These are phyloP conservation scores for Theodoxus fluviatilis DNA, from an alignment of 2,888 invertebrate species.

Conservation along the genomic window DNA sequence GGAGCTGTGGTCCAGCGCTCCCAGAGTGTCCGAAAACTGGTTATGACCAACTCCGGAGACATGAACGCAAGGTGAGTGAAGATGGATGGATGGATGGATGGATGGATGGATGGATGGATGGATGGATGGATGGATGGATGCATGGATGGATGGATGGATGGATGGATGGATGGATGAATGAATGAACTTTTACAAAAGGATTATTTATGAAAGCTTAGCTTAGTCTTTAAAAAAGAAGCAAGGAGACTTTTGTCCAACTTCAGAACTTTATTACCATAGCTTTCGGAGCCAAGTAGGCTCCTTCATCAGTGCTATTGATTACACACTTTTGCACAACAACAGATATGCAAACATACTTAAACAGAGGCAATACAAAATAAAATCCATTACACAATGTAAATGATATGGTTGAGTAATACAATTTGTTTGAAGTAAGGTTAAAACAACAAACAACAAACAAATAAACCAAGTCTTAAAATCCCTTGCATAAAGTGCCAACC, in stretches of 20 bases:
- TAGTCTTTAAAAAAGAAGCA: neutral
- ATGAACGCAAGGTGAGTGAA: conserved; percentile 68
- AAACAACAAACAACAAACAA: no score
- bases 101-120: neutral
- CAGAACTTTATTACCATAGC: no score
- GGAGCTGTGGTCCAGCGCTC: conserved; percentile 69
- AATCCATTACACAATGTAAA: no score
- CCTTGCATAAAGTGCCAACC: no score
- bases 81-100: neutral
- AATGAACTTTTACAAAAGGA: neutral
- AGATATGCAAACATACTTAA: neutral
- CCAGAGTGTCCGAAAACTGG: conserved; percentile 65
- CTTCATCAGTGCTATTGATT: no score
- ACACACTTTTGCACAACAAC: neutral
- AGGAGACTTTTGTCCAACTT: no score
- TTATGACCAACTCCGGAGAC: conserved; percentile 70
- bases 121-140: neutral
- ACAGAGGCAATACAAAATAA: neutral
- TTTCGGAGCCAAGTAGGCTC: no score
- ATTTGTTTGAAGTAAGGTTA: no score
- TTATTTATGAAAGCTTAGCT: neutral
- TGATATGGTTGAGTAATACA: no score
- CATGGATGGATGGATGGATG: conserved; percentile 12
- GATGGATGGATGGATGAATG: conserved; percentile 6
- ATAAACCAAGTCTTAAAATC: no score